A percentile compares a stretch with the other conserved stretches of the same genome.
Evolutionary conservation across 2,113 vertebrate genomes (phyloP).

Genomic region (Chamaea fasciata): DNA sequence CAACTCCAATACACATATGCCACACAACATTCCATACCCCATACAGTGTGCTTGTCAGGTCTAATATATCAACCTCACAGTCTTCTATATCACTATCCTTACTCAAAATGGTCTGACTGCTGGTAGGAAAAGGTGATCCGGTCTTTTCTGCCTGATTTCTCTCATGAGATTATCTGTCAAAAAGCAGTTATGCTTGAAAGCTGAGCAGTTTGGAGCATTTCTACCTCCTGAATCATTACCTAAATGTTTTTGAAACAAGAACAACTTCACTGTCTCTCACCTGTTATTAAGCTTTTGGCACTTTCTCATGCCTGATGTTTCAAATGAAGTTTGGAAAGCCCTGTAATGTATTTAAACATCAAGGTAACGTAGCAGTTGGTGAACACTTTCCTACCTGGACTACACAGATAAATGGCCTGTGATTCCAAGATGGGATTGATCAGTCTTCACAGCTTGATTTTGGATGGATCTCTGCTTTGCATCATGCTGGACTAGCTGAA

Average conservation of each 20-base stretch:
- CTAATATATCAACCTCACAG: not conserved
- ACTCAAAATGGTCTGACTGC: not conserved
- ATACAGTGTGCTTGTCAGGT: not conserved
- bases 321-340: not conserved
- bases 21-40: not conserved
- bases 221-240: not conserved
- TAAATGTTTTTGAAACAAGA: not conserved
- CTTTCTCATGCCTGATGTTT: not conserved
- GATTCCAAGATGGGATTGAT: not conserved
- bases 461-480: not conserved
- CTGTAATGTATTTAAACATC: not conserved
- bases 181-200: not conserved
- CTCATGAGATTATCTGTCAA: not conserved
- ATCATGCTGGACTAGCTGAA: not conserved
- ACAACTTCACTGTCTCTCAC: not conserved
- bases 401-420: not conserved
- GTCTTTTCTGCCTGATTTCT: not conserved
- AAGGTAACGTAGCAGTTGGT: not conserved
- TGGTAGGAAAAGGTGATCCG: not conserved
- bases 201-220: not conserved
- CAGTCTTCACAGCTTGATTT: not conserved
- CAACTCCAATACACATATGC: not conserved
- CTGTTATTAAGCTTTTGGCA: not conserved
- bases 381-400: not conserved
- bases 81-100: not conserved